These are phyloP conservation scores for Hippocampus guttulatus DNA, from an alignment of 2,113 vertebrate species.

Conservation along the genomic window DNA sequence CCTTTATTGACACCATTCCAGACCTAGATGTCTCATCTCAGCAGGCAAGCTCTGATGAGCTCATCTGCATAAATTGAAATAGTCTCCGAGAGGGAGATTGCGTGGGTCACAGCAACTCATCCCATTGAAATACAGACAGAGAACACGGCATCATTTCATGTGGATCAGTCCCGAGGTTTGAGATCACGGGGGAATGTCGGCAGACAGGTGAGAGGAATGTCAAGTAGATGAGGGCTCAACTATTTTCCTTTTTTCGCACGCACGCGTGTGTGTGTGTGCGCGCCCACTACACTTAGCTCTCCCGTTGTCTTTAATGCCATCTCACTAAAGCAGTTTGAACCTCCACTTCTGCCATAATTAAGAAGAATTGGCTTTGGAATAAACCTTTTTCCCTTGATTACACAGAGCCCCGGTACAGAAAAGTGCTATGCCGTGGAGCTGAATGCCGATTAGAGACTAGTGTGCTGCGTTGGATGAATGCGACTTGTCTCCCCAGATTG, in stretches of 20 bases:
- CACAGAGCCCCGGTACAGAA: slow-evolving; percentile 34
- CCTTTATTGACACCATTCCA: slow-evolving; percentile 75
- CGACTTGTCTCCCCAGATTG: slow-evolving; percentile 66
- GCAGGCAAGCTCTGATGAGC: slow-evolving; percentile 72
- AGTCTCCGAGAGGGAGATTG: slow-evolving; percentile 71
- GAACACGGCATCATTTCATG: slow-evolving; percentile 66
- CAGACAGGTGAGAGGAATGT: slow-evolving; percentile 68
- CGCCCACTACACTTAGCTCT: slow-evolving; percentile 38
- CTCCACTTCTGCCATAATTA: slow-evolving; percentile 51
- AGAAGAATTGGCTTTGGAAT: slow-evolving; percentile 53
- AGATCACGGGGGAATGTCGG: slow-evolving; percentile 43
- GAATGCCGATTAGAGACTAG: slow-evolving; percentile 67
- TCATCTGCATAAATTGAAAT: slow-evolving; percentile 77
- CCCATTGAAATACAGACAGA: slow-evolving; percentile 67
- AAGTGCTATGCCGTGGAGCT: slow-evolving; percentile 49
- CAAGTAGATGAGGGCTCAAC: slow-evolving; percentile 55
- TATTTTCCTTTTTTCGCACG: slow-evolving; percentile 16
- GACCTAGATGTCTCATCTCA: slow-evolving; percentile 73
- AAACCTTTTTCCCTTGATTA: slow-evolving; percentile 56
- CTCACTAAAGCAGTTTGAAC: slow-evolving; percentile 57
- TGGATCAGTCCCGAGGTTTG: slow-evolving; percentile 59
- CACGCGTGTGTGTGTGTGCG: neutral
- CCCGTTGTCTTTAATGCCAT: slow-evolving; percentile 25
- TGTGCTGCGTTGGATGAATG: slow-evolving; percentile 59
- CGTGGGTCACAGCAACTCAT: slow-evolving; percentile 72